Conservation (phyloP, 2,888 invertebrate species). For the Buathra laborator region DNA sequence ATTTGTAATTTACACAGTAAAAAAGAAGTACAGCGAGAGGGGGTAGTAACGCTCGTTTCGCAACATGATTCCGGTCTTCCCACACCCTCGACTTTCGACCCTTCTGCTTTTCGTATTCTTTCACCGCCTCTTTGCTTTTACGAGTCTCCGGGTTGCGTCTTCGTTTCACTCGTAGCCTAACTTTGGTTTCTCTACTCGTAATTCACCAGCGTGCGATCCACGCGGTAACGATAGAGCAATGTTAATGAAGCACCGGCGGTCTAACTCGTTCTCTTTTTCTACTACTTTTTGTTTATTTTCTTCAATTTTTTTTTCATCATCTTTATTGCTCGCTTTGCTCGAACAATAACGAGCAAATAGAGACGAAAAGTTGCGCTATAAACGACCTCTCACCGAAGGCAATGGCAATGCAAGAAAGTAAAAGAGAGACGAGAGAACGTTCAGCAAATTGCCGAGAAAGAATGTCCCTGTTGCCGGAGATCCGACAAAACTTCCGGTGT, state of each 20-base stretch:
- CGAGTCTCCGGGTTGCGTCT: conserved; percentile 7
- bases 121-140: conserved; percentile 23
- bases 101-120: conserved; percentile 32
- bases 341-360: conserved; percentile 31
- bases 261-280: conserved; percentile 5
- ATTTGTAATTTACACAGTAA: conserved; percentile 18
- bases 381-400: conserved; percentile 47
- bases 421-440: conserved; percentile 54
- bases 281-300: conserved; percentile 17
- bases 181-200: conserved; percentile 19
- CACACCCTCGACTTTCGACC: conserved; percentile 25
- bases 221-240: conserved; percentile 53
- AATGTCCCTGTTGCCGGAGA: conserved; percentile 51
- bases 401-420: neutral
- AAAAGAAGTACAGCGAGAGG: neutral
- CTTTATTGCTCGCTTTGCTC: conserved; percentile 7
- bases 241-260: conserved; percentile 61
- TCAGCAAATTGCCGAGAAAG: conserved; percentile 71
- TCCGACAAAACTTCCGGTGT: conserved; percentile 63
- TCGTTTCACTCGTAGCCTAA: conserved; percentile 20
- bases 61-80: neutral
- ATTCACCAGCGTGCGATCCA: conserved; percentile 44
- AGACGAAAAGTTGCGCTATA: conserved; percentile 38
- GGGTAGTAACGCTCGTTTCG: neutral
- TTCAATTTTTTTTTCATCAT: neutral